Evolutionary conservation across 2,888 invertebrate species (phyloP), one percentile per base, ranked within the genome.

Genomic region (Piscicola geometra): DNA sequence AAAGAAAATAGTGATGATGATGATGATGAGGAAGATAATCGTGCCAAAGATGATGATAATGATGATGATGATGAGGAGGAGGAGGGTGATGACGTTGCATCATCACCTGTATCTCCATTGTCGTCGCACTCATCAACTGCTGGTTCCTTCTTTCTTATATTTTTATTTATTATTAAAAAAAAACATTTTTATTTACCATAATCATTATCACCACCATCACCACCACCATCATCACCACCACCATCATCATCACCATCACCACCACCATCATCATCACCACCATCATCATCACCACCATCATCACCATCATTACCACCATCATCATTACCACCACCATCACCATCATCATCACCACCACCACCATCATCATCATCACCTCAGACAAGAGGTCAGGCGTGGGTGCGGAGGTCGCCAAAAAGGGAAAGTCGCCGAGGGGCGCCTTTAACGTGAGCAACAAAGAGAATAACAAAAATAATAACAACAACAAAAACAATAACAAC

Each of bases 241-340:
- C n/a, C 21, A 67, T 9, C 5, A 5, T 28, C 3, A n/a, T 67
- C 2, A 32, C 28, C 33, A 67, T 30, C 30, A 12, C 18, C 21
- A 67, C n/a, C 5, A n/a, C 41, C 28, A 36, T 70, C 28, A 70
- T 41, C 28, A 41, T 28, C 28, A 41, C 15, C n/a, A 41, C 32
- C 28, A 70, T 70, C 28, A 70, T 36, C 41, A 41, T 70, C 28
- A 70, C 25, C 41, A 70, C n/a, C 28, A 70, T 25, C 28, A 70
- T 70, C 28, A 41, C 41, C 36, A 64, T 25, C 30, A 2, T 21
- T 36, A 72, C 2, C 25, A 60, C 1, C 33, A 72, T 36, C 64
- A 21, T 41, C 35, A 33, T 64, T 21, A 71, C 50, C 56, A n/a
- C 35, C 56, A 30, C 52, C 71, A 71, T 30, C 71, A 30, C 33